Percentiles rank a stretch among this genome's conserved stretches.
phyloP scores from a whole-genome alignment of 2,888 invertebrate species.

The Brenthis hecate region DNA sequence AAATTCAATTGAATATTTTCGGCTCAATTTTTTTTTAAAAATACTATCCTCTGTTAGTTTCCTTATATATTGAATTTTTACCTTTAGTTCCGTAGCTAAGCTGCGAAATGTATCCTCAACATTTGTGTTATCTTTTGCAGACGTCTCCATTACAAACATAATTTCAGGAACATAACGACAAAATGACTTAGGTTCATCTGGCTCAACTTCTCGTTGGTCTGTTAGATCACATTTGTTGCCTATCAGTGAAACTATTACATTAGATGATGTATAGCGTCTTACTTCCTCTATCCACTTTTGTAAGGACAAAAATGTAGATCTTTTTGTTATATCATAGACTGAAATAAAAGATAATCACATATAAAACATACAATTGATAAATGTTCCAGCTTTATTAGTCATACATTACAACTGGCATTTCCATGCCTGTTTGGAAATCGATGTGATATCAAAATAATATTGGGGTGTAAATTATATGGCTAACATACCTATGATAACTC shows the following conservation, averaged over 20 bases:
- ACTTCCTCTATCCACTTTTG: conserved; percentile 99
- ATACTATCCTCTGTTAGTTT: neutral
- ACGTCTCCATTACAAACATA: conserved; percentile 93
- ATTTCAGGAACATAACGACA: conserved; percentile 94
- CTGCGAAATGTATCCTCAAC: conserved; percentile 94
- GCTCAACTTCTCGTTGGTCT: conserved; percentile 90
- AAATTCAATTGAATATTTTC: no score
- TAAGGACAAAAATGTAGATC: conserved; percentile 94
- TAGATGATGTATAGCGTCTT: conserved; percentile 94
- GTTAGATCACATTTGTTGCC: conserved; percentile 96
- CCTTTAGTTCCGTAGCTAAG: conserved; percentile 94
- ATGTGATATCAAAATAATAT: conserved; percentile 2
- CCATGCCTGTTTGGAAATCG: neutral
- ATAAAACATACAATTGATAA: neutral
- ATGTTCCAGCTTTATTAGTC: no score
- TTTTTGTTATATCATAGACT: conserved; percentile 97
- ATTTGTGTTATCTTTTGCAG: conserved; percentile 95
- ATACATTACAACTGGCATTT: no score
- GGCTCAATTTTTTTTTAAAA: no score
- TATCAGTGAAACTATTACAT: conserved; percentile 94
- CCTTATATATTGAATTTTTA: conserved; percentile 38
- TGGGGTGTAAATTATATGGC: conserved; percentile 30
- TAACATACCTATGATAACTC: conserved; percentile 91
- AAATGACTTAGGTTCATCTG: conserved; percentile 92
- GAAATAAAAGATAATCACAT: conserved; percentile 48